Conservation (phyloP, 1,140 invertebrate genomes). For the Pinna nobilis region DNA sequence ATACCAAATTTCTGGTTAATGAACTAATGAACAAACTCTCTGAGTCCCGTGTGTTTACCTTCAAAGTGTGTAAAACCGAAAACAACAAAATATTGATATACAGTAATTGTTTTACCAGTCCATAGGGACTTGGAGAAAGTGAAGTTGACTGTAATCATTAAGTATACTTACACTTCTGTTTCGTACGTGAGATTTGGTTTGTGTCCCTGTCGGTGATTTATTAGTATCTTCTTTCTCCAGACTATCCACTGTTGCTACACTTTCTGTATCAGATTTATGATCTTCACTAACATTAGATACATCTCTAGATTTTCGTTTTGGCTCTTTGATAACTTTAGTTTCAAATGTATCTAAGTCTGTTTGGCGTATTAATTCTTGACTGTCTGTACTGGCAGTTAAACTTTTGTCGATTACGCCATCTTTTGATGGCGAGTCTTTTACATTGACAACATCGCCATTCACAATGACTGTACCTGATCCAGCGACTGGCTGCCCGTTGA, state of each 20-base stretch:
- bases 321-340: conserved; percentile 54
- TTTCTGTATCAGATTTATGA: conserved; percentile 62
- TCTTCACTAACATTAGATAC: conserved; percentile 47
- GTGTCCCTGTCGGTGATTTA: background rate
- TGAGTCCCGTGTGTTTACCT: too few species aligned
- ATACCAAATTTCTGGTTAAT: too few species aligned
- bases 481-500: conserved; percentile 59
- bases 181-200: conserved; percentile 45
- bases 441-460: conserved; percentile 59
- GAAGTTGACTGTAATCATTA: background rate
- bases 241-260: conserved; percentile 64
- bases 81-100: too few species aligned
- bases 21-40: too few species aligned
- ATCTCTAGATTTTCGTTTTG: conserved; percentile 45
- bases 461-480: conserved; percentile 53
- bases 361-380: conserved; percentile 52
- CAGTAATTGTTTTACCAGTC: too few species aligned
- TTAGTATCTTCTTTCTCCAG: conserved; percentile 45
- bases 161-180: conserved; percentile 59
- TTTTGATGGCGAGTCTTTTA: conserved; percentile 22
- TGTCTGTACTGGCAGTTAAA: conserved; percentile 29
- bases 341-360: conserved; percentile 69
- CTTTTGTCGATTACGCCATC: conserved; percentile 25
- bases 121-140: background rate
- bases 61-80: too few species aligned